These are phyloP conservation scores for Pristis pectinata DNA, from an alignment of 2,797 vertebrate genomes.

Conservation along the genomic window DNA sequence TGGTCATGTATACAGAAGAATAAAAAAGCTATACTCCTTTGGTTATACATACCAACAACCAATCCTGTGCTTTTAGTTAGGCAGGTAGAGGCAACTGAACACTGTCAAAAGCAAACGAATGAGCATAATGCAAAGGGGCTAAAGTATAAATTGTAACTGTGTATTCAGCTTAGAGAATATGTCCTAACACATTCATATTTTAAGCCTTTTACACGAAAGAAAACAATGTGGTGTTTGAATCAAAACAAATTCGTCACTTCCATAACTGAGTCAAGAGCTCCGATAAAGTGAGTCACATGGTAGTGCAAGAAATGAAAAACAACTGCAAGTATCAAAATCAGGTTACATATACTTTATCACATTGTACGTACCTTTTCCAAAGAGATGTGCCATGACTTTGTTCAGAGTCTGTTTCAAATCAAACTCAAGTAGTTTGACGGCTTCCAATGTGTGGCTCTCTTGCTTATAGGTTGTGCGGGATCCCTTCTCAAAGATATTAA, in stretches of 20 bases:
- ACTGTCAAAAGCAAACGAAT: background rate
- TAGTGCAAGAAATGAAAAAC: background rate
- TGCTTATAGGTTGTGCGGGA: slow-evolving; percentile 74
- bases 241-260: background rate
- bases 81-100: background rate
- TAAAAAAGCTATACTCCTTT: background rate
- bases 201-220: background rate
- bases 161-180: background rate
- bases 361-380: slow-evolving; percentile 71
- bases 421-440: slow-evolving; percentile 77
- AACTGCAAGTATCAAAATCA: background rate
- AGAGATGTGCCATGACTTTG: slow-evolving; percentile 70
- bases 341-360: background rate
- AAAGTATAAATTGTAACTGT: background rate
- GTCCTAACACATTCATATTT: background rate
- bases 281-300: background rate
- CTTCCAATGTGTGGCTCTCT: slow-evolving; percentile 80
- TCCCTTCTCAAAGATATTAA: slow-evolving; percentile 73
- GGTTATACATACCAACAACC: background rate
- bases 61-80: background rate
- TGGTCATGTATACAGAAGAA: background rate
- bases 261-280: background rate
- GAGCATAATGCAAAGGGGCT: background rate
- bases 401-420: slow-evolving; percentile 76
- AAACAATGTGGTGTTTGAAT: background rate